A percentile compares a stretch with the other conserved stretches of the same genome.
Evolutionary conservation across 2,888 invertebrate species (phyloP).

Genomic region (Oligia strigilis): DNA sequence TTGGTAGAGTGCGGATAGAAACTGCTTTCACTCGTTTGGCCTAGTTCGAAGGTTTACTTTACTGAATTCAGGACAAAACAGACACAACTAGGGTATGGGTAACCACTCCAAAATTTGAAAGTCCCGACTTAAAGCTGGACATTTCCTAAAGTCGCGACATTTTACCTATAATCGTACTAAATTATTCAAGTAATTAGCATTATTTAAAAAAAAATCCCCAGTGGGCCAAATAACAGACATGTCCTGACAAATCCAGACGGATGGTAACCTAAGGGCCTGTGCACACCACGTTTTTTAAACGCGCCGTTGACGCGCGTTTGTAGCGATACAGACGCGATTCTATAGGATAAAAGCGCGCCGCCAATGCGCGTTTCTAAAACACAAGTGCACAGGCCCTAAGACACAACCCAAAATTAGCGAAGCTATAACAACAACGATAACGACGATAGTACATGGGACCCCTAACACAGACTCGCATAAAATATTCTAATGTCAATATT

Average conservation of each 20-base stretch:
- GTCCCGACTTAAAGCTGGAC: background rate
- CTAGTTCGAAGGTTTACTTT: background rate
- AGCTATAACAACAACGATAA: background rate
- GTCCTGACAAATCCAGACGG: background rate
- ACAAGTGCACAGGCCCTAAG: no score
- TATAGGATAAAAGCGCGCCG: no score
- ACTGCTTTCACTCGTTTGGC: background rate
- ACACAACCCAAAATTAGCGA: background rate
- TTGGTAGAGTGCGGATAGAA: background rate
- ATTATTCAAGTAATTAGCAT: background rate
- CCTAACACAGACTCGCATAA: slow-evolving; percentile 38
- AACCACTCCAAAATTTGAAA: background rate
- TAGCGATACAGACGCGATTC: no score
- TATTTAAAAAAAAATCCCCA: background rate
- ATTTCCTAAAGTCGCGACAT: background rate
- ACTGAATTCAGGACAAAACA: background rate
- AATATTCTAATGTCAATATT: slow-evolving; percentile 56
- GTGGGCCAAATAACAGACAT: background rate
- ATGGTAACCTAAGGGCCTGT: background rate
- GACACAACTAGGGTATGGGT: background rate
- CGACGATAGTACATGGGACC: background rate
- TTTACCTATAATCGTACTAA: background rate
- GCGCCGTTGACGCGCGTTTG: no score
- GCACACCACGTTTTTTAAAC: no score
- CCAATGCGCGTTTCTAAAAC: no score